Evolutionary conservation across 2,888 invertebrate species (phyloP).

Genomic region (Lottia gigantea): DNA sequence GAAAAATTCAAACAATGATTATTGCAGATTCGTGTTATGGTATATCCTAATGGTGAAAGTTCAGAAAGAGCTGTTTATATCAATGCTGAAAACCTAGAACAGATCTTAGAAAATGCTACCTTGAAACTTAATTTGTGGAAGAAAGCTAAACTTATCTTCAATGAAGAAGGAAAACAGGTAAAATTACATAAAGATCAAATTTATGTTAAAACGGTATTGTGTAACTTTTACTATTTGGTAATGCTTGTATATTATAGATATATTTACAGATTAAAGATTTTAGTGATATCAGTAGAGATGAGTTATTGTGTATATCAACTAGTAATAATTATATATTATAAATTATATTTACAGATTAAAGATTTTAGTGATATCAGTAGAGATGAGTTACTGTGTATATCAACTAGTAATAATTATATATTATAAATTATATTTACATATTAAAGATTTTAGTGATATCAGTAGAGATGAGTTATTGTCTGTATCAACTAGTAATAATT

Average conservation of each 20-base stretch:
- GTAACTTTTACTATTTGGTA: no score
- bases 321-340: conserved; percentile 25
- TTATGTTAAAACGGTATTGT: not conserved
- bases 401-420: no score
- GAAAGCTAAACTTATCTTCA: conserved; percentile 57
- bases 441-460: no score
- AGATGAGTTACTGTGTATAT: no score
- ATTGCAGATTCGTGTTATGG: conserved; percentile 63
- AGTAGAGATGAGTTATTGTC: no score
- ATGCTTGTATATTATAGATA: no score
- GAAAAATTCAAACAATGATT: not conserved
- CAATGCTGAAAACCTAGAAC: conserved; percentile 61
- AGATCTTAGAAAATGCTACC: conserved; percentile 61
- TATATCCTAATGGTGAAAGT: conserved; percentile 65
- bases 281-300: conserved; percentile 61
- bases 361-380: no score
- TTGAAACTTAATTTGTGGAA: conserved; percentile 60
- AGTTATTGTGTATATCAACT: no score
- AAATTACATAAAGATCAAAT: conserved; percentile 10
- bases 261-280: conserved; percentile 53
- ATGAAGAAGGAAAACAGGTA: conserved; percentile 60
- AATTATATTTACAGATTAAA: no score
- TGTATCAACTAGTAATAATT: no score
- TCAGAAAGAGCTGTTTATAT: conserved; percentile 59
- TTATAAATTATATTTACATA: no score